Conservation (phyloP, 2,113 vertebrate genomes). For the Zootoca vivipara region DNA sequence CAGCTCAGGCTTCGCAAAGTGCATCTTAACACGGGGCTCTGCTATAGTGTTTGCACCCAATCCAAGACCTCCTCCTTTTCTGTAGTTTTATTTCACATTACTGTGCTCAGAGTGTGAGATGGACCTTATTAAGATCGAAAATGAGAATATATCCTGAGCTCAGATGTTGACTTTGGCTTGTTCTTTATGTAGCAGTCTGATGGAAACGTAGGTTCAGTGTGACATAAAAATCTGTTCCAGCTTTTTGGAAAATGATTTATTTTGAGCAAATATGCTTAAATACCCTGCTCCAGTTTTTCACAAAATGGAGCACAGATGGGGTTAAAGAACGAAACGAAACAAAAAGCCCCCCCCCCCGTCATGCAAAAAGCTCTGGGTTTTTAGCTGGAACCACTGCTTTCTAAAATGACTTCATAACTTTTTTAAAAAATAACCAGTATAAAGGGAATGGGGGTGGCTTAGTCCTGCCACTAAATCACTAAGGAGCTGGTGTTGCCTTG, state of each 20-base stretch:
- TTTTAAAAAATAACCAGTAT: background rate
- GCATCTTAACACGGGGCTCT: background rate
- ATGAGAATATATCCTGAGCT: background rate
- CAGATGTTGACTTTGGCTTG: background rate
- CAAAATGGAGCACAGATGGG: background rate
- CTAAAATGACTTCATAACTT: background rate
- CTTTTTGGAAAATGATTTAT: background rate
- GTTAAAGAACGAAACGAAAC: no score
- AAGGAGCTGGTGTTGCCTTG: slow-evolving; percentile 20
- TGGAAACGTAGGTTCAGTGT: background rate
- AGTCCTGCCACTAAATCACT: background rate
- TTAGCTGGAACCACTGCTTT: background rate
- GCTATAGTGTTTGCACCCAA: background rate
- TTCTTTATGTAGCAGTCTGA: background rate
- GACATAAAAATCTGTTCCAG: background rate
- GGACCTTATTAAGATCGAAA: background rate
- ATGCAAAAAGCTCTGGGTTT: background rate
- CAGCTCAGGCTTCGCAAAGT: background rate
- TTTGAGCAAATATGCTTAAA: background rate
- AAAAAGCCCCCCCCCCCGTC: background rate
- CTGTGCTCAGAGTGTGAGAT: background rate
- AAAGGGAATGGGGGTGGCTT: background rate
- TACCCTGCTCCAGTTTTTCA: background rate
- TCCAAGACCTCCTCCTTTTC: background rate
- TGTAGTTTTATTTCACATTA: background rate